These are phyloP conservation scores for Corvus moneduloides DNA, from an alignment of 2,113 vertebrate species.

Conservation along the genomic window DNA sequence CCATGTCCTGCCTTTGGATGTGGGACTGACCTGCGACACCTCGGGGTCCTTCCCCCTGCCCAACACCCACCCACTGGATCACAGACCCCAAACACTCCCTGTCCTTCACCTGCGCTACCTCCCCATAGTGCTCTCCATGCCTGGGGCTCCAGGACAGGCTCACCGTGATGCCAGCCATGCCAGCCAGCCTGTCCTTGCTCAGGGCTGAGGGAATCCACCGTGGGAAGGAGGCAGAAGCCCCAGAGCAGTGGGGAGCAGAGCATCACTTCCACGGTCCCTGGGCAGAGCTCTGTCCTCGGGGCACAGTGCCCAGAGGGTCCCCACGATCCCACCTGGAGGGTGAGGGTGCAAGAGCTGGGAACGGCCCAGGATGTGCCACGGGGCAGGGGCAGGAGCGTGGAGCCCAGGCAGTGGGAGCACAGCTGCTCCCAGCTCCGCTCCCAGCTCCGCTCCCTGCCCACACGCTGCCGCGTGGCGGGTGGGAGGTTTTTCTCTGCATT, in stretches of 20 bases:
- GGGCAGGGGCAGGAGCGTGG: neutral
- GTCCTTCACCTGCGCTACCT: neutral
- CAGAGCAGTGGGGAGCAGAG: neutral
- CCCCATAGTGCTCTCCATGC: neutral
- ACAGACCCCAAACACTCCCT: neutral
- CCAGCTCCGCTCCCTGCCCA: slow-evolving; percentile 36
- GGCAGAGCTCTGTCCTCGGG: fast-evolving
- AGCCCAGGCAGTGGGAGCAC: neutral
- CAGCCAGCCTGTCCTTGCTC: neutral
- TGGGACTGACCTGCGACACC: neutral
- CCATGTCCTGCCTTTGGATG: neutral
- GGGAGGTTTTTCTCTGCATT: slow-evolving; percentile 56
- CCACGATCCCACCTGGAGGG: fast-evolving
- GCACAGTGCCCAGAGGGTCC: neutral
- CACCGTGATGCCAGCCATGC: neutral
- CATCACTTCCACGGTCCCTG: neutral
- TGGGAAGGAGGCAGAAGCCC: neutral
- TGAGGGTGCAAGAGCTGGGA: neutral
- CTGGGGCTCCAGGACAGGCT: neutral
- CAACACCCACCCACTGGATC: neutral
- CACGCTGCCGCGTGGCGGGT: neutral
- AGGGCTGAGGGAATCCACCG: neutral
- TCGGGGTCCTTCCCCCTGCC: neutral
- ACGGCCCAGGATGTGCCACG: fast-evolving
- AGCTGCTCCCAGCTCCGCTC: slow-evolving; percentile 17